phyloP scores from a whole-genome alignment of 2,113 vertebrate species.

The Hystrix cristata region DNA sequence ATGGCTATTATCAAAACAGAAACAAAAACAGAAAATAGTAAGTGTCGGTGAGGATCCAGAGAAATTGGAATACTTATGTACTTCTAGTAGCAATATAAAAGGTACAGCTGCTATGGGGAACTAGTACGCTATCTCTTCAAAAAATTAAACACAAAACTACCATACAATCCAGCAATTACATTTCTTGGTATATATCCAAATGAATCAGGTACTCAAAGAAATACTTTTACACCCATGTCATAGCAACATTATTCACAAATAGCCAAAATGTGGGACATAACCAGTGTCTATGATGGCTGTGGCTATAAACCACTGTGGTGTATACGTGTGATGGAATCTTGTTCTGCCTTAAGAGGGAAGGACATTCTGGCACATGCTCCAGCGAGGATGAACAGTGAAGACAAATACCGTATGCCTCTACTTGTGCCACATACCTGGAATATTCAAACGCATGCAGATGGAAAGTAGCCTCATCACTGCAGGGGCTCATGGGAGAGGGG shows the following conservation, averaged over 20 bases:
- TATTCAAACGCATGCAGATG: not conserved
- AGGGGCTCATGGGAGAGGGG: accelerated
- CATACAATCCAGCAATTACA: not conserved
- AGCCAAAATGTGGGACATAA: not conserved
- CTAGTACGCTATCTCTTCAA: not conserved
- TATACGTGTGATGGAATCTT: no score
- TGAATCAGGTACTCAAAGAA: not conserved
- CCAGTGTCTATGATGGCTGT: not conserved
- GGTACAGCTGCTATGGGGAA: not conserved
- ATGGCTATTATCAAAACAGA: not conserved
- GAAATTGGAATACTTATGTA: not conserved
- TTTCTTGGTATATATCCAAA: not conserved
- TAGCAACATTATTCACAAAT: not conserved
- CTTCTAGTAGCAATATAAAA: not conserved
- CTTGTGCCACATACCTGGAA: not conserved
- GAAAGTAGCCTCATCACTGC: not conserved
- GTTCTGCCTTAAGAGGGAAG: not conserved
- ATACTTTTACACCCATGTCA: not conserved
- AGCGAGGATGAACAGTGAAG: not conserved
- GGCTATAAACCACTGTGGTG: not conserved
- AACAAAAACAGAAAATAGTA: not conserved
- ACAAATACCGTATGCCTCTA: not conserved
- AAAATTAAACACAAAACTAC: constrained; percentile 18
- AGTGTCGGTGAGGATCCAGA: not conserved
- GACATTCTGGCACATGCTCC: not conserved